Conservation (phyloP, 2,888 invertebrate genomes). For the Cecidostiba fungosa region DNA sequence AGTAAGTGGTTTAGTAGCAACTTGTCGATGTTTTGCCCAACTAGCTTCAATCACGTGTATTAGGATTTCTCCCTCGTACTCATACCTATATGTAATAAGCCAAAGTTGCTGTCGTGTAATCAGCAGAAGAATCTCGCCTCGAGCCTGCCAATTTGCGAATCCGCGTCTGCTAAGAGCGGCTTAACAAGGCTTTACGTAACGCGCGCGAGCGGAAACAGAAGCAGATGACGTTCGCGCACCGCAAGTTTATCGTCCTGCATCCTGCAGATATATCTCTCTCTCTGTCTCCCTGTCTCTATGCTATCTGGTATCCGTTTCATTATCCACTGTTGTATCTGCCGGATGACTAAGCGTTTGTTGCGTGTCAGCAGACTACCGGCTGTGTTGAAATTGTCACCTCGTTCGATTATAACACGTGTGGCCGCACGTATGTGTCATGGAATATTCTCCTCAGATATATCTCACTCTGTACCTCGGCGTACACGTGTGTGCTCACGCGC, state of each 20-base stretch:
- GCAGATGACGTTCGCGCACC: not conserved
- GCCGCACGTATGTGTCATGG: too few species aligned
- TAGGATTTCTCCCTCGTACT: too few species aligned
- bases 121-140: too few species aligned
- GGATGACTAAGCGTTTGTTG: not conserved
- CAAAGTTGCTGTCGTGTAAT: too few species aligned
- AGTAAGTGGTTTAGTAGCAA: too few species aligned
- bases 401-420: not conserved
- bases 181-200: slow-evolving; percentile 5
- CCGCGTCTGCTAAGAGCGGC: slow-evolving; percentile 26
- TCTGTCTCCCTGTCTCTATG: not conserved
- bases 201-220: not conserved
- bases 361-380: not conserved
- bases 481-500: too few species aligned
- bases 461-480: too few species aligned
- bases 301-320: not conserved
- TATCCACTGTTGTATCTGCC: not conserved
- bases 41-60: too few species aligned
- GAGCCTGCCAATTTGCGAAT: not conserved
- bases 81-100: too few species aligned
- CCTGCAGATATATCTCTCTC: not conserved
- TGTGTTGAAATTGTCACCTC: not conserved
- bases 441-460: too few species aligned
- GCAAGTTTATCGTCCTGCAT: slow-evolving; percentile 6
- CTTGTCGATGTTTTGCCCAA: too few species aligned